phyloP scores from a whole-genome alignment of 2,797 vertebrate genomes.

The Gastrophryne carolinensis region DNA sequence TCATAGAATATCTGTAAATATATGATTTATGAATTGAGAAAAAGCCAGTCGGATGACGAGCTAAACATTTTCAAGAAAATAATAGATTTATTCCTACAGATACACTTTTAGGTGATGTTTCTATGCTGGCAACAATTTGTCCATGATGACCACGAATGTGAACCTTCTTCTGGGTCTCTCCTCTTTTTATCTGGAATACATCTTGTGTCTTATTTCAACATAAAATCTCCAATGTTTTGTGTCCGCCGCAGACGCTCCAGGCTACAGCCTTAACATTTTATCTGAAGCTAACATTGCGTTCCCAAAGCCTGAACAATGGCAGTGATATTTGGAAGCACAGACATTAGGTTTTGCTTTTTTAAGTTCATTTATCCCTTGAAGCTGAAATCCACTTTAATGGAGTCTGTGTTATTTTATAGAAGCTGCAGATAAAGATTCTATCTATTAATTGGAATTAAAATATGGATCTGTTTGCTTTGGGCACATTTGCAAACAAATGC shows the following conservation, averaged over 20 bases:
- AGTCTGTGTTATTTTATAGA: slow-evolving; percentile 19
- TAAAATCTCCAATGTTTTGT: not conserved
- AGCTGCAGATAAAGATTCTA: slow-evolving; percentile 12
- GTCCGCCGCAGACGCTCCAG: not conserved
- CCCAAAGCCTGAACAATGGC: not conserved
- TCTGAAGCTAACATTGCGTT: not conserved
- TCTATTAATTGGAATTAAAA: slow-evolving; percentile 41
- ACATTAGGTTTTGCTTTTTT: slow-evolving; percentile 7
- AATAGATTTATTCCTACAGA: too few relatives aligned
- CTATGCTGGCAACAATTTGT: not conserved
- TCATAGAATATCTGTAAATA: too few relatives aligned
- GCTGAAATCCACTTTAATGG: slow-evolving; percentile 9
- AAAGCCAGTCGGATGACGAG: too few relatives aligned
- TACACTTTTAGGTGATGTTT: too few relatives aligned
- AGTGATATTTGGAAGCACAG: slow-evolving; percentile 7
- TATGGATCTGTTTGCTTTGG: slow-evolving; percentile 1
- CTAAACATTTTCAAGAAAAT: too few relatives aligned
- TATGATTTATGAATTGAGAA: too few relatives aligned
- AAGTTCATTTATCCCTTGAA: slow-evolving; percentile 30
- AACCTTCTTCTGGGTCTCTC: not conserved
- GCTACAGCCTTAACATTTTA: not conserved
- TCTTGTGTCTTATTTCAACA: not conserved
- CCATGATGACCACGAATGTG: not conserved
- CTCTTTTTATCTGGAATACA: not conserved
- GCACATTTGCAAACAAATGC: slow-evolving; percentile 32